Base-by-base conservation (phyloP, 2,888 invertebrate species). In the Pristionchus entomophagus region DNA sequence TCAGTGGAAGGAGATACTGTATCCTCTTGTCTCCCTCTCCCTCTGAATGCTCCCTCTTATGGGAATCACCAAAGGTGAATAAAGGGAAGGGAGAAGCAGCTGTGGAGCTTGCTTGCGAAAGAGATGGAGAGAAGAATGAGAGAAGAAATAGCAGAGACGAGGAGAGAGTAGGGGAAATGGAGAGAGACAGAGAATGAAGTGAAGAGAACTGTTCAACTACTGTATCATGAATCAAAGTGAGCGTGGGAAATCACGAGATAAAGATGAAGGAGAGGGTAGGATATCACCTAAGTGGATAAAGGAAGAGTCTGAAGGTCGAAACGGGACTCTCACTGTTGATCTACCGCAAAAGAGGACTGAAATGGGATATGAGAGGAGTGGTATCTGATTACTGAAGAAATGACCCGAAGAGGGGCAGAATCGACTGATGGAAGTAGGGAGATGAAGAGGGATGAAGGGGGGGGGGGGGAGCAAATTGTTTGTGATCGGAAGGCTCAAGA, bases 101-200 rank as follows among this genome's bases (percentile, higher is more conserved):
- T 51, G 78, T 80, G 53, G 78, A 32, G 49, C 78, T 45, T 77
- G 49, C 45, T 80, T 49, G 53, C 49, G 78, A 80, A 80, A 80
- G 78, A 80, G 82, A 82, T 41, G 62, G 82, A 82, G 81, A 56
- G 56, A 38, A 81, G 59, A 82, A 59, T 12, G 49, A 80, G 49
- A 29, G 82, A 51, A 82, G 56, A 59, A 49, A 19, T 41, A 45
- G 82, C 17, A 51, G 82, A 49, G 49, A 59, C 17, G 59, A 82
- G 4, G 41, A 62, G 62, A 62, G 82, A 59, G 62, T 26, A 41
- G 17, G 59, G 0, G 59, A 22, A 49, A 82, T 14, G n/a, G 62
- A 82, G 82, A 82, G 62, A 45, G 14, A 12, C 14, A 59, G 26
- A 82, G 59, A 56, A n/a, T n/a, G n/a, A n/a, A n/a, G n/a, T n/a